phyloP scores from a whole-genome alignment of 2,888 invertebrate species.

The Tetranychus piercei region DNA sequence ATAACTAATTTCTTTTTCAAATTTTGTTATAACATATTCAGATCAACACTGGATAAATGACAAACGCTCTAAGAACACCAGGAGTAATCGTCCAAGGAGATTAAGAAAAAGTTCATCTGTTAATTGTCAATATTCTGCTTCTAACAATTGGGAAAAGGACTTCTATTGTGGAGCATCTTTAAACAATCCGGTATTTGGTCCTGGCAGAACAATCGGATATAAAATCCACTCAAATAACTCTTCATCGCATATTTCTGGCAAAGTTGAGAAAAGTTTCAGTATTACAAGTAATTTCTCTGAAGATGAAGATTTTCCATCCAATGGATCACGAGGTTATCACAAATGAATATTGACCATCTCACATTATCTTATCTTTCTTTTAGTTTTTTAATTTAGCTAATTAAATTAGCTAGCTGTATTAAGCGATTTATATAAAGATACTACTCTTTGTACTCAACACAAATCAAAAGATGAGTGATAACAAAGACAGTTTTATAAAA shows the following conservation, averaged over 20 bases:
- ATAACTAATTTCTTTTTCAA: neutral
- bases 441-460: no score
- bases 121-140: neutral
- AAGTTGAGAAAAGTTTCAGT: neutral
- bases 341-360: neutral
- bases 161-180: neutral
- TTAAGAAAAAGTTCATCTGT: neutral
- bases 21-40: neutral
- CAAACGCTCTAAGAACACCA: neutral
- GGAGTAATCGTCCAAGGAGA: neutral
- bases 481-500: no score
- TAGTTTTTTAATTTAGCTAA: neutral
- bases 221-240: neutral
- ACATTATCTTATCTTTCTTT: neutral
- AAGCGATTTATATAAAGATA: no score
- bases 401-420: no score
- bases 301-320: slow-evolving; percentile 5
- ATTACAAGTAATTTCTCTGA: slow-evolving; percentile 7
- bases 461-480: no score
- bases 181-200: neutral
- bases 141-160: neutral
- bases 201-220: neutral
- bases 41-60: neutral
- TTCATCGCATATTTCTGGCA: neutral
- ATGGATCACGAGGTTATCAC: neutral